A percentile compares a stretch with the other conserved stretches of the same genome.
These are phyloP conservation scores for Dysidea cf. avara DNA, from an alignment of 37 sponge, comb jelly and placozoan genomes.

Conservation along the genomic window DNA sequence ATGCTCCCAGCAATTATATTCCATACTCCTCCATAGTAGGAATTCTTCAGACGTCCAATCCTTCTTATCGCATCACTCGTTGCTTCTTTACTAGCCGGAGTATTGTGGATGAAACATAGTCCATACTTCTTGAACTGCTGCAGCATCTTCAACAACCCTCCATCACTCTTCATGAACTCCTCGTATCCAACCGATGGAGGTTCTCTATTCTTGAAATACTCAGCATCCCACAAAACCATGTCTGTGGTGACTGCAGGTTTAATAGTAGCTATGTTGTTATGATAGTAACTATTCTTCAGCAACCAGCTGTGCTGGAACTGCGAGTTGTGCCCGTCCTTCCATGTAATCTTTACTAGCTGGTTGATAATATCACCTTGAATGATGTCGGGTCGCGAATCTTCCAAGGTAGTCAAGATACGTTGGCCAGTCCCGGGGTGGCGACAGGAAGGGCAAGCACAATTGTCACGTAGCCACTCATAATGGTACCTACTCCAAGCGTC, in stretches of 20 bases:
- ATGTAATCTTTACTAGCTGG: not conserved
- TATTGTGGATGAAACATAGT: constrained; percentile 19
- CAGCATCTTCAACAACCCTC: constrained; percentile 5
- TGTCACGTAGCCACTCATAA: constrained; percentile 29
- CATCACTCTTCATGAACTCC: not conserved
- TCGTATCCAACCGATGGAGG: constrained; percentile 9
- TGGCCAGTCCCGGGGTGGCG: constrained; percentile 20
- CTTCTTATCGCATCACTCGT: not conserved
- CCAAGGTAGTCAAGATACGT: constrained; percentile 11
- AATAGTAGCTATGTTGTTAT: not conserved
- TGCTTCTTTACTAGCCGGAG: not conserved
- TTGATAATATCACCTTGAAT: not conserved
- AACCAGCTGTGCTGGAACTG: constrained; percentile 3
- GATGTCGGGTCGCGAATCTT: constrained; percentile 6
- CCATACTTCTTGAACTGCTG: constrained; percentile 5
- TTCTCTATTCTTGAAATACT: not conserved
- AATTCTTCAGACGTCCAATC: constrained; percentile 15
- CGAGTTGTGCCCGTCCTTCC: constrained; percentile 31
- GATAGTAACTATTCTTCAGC: constrained; percentile 3
- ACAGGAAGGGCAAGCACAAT: constrained; percentile 38
- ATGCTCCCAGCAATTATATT: too few relatives aligned
- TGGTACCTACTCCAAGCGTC: constrained; percentile 13
- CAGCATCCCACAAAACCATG: constrained; percentile 20
- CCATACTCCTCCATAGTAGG: constrained; percentile 16
- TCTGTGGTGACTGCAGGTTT: too few relatives aligned